Evolutionary conservation across 2,113 vertebrate genomes (phyloP).

Genomic region (Aplodontia rufa): DNA sequence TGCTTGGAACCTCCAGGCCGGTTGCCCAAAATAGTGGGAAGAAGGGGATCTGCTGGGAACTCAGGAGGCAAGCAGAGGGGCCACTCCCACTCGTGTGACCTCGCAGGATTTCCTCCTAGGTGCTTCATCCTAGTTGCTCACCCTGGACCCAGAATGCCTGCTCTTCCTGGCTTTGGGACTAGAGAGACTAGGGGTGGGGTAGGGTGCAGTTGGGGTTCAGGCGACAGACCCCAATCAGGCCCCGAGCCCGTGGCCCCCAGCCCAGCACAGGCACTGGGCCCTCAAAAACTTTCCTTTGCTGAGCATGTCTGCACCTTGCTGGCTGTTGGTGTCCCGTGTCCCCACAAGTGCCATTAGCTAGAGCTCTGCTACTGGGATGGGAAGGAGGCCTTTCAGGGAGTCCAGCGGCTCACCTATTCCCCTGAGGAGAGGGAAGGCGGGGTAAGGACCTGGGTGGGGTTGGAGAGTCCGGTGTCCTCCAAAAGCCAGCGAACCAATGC

Average conservation of each 20-base stretch:
- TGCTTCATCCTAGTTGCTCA: rapidly evolving
- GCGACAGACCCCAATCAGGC: rapidly evolving
- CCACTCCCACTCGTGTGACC: rapidly evolving
- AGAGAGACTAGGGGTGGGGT: rapidly evolving
- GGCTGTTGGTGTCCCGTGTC: neutral
- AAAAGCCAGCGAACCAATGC: neutral
- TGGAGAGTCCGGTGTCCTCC: neutral
- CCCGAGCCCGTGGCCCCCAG: too few relatives aligned
- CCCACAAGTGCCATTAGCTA: rapidly evolving
- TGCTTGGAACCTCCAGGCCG: neutral
- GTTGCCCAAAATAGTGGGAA: neutral
- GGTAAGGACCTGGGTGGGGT: rapidly evolving
- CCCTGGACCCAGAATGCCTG: neutral
- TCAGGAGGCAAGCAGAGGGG: rapidly evolving
- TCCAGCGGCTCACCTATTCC: neutral
- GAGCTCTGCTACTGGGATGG: rapidly evolving
- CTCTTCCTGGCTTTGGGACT: neutral
- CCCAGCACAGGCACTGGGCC: too few relatives aligned
- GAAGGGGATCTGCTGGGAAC: rapidly evolving
- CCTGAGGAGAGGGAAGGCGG: too few relatives aligned
- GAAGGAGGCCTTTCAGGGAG: neutral
- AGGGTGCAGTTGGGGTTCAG: rapidly evolving
- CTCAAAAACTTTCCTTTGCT: too few relatives aligned
- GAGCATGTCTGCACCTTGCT: too few relatives aligned
- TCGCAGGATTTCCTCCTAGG: neutral